Conservation (phyloP, 2,797 vertebrate genomes). For the Falco naumanni region DNA sequence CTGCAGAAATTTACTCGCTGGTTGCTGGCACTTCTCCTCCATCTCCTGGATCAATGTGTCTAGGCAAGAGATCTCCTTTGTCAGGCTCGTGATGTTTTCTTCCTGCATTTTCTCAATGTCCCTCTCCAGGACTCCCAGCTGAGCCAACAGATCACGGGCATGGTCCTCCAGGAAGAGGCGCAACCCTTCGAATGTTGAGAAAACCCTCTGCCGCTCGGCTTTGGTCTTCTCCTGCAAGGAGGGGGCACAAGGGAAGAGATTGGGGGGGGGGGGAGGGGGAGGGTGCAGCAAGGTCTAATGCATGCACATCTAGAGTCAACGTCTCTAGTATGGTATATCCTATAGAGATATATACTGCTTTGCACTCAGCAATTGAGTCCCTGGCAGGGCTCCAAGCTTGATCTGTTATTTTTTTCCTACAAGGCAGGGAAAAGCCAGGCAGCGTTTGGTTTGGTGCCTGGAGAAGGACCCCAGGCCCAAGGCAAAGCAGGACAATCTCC, state of each 20-base stretch:
- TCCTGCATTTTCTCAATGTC: neutral
- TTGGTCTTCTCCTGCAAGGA: neutral
- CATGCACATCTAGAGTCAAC: neutral
- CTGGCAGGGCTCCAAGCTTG: neutral
- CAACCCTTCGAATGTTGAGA: neutral
- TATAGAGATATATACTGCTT: neutral
- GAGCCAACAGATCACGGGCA: neutral
- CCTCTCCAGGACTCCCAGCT: neutral
- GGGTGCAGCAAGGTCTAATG: neutral
- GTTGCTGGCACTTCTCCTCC: neutral
- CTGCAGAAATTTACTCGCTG: neutral
- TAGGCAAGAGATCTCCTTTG: neutral
- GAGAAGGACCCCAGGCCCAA: neutral
- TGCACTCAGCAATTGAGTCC: neutral
- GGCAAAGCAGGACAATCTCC: neutral
- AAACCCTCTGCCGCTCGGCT: neutral
- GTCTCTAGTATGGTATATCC: fast-evolving
- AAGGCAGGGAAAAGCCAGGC: fast-evolving
- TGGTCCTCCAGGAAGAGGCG: neutral
- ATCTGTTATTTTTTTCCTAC: neutral
- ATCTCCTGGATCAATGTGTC: neutral
- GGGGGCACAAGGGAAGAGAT: neutral
- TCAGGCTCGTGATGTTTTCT: neutral
- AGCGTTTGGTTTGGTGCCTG: fast-evolving
- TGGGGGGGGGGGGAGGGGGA: neutral